Evolutionary conservation across 2,797 vertebrate species (phyloP).

Genomic region (Halcyon leucocephala): DNA sequence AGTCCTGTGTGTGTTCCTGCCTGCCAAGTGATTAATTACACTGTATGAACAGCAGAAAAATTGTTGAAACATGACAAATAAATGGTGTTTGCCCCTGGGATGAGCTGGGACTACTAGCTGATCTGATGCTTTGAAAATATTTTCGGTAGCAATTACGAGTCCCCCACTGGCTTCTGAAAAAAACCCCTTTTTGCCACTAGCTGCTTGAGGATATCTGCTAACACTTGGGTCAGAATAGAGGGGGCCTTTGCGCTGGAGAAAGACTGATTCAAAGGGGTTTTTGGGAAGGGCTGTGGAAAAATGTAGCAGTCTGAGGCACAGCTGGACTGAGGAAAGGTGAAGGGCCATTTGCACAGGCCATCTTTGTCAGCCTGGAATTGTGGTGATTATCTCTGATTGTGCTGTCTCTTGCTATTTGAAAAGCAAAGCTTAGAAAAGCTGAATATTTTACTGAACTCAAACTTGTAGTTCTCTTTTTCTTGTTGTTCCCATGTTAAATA

Average conservation of each 20-base stretch:
- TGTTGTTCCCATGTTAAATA: neutral
- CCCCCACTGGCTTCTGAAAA: neutral
- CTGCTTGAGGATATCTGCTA: neutral
- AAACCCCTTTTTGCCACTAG: neutral
- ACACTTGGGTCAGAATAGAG: neutral
- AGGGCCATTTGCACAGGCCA: neutral
- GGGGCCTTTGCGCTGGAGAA: neutral
- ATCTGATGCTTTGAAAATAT: constrained; percentile 58
- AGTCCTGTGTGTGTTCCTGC: constrained; percentile 23
- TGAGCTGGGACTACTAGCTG: constrained; percentile 33
- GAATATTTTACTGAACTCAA: neutral
- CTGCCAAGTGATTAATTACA: constrained; percentile 70
- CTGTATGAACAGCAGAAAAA: constrained; percentile 45
- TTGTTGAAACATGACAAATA: constrained; percentile 67
- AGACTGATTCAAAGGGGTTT: neutral
- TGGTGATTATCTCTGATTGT: neutral
- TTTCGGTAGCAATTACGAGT: constrained; percentile 62
- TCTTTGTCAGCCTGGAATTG: neutral
- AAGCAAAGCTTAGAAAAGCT: neutral
- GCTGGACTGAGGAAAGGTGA: neutral
- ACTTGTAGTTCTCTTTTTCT: neutral
- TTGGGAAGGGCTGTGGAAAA: neutral
- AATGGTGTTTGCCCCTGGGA: constrained; percentile 63
- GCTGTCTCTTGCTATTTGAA: neutral
- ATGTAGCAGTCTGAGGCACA: neutral